phyloP scores from a whole-genome alignment of 2,888 invertebrate species.

The Zhengitettix transpicula region DNA sequence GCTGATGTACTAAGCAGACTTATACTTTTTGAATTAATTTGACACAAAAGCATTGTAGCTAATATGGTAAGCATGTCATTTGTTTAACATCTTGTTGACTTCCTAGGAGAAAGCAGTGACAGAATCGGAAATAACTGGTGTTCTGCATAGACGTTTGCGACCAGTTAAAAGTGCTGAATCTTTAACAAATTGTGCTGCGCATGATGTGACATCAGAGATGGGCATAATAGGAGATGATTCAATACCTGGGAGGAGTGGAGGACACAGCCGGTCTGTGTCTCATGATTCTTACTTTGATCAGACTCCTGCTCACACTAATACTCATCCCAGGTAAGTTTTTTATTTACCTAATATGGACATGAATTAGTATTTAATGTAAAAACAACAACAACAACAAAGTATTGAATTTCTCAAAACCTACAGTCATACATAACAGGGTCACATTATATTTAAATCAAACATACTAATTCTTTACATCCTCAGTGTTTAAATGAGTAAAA shows the following conservation, averaged over 20 bases:
- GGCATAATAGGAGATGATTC: slow-evolving; percentile 10
- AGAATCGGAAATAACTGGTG: slow-evolving; percentile 24
- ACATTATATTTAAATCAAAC: too few relatives aligned
- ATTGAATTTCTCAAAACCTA: too few relatives aligned
- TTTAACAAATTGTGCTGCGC: slow-evolving; percentile 28
- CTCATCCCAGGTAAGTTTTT: slow-evolving; percentile 1
- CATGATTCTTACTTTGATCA: slow-evolving; percentile 88
- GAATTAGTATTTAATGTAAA: too few relatives aligned
- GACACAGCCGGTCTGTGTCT: slow-evolving; percentile 56
- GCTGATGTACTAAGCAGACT: too few relatives aligned
- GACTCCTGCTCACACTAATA: slow-evolving; percentile 18
- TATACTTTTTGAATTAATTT: too few relatives aligned
- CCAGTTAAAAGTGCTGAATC: slow-evolving; percentile 58
- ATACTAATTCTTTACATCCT: too few relatives aligned
- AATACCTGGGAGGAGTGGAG: slow-evolving; percentile 24
- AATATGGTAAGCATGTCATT: too few relatives aligned
- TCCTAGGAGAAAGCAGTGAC: slow-evolving; percentile 25
- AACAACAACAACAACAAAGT: too few relatives aligned
- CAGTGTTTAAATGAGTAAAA: too few relatives aligned
- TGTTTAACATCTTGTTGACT: not conserved
- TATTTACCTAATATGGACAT: too few relatives aligned
- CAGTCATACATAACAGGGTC: too few relatives aligned
- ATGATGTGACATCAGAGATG: slow-evolving; percentile 7
- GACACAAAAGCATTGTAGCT: too few relatives aligned
- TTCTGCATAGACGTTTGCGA: slow-evolving; percentile 33